Conservation (phyloP, 2,888 invertebrate species). For the Caenorhabditis sp. region DNA sequence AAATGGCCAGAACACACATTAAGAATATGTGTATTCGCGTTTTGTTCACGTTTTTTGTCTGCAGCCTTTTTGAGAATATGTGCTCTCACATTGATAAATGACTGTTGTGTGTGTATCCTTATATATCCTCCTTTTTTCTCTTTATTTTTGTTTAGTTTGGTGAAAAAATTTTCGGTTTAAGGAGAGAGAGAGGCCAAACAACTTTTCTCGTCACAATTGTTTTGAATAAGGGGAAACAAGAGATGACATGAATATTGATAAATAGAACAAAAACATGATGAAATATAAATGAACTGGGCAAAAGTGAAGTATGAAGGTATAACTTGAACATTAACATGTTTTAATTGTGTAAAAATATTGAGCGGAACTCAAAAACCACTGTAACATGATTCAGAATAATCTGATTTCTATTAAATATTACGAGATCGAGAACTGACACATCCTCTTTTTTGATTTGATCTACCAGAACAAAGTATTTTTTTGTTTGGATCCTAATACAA, state of each 20-base stretch:
- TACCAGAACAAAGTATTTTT: no score
- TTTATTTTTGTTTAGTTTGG: slow-evolving; percentile 1
- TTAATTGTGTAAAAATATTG: no score
- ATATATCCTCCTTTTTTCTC: slow-evolving; percentile 1
- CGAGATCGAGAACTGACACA: no score
- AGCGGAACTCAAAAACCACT: no score
- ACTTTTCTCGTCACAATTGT: not conserved
- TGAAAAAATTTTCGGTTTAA: slow-evolving; percentile 1
- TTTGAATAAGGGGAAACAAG: not conserved
- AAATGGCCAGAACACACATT: not conserved
- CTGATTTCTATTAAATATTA: no score
- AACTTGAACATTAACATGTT: no score
- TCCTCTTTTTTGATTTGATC: no score
- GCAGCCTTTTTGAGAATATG: slow-evolving; percentile 6
- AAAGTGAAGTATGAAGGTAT: no score
- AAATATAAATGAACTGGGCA: no score
- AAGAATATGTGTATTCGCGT: not conserved
- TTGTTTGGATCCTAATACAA: no score
- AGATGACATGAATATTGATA: not conserved
- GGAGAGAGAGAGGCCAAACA: not conserved
- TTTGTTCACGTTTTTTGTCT: not conserved
- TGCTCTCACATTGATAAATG: slow-evolving; percentile 43
- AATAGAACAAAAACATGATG: not conserved
- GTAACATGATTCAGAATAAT: no score
- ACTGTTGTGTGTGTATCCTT: slow-evolving; percentile 23